Evolutionary conservation across 1,140 invertebrate species (phyloP), one percentile per base, ranked within the genome.

Genomic region (Aphis gossypii): DNA sequence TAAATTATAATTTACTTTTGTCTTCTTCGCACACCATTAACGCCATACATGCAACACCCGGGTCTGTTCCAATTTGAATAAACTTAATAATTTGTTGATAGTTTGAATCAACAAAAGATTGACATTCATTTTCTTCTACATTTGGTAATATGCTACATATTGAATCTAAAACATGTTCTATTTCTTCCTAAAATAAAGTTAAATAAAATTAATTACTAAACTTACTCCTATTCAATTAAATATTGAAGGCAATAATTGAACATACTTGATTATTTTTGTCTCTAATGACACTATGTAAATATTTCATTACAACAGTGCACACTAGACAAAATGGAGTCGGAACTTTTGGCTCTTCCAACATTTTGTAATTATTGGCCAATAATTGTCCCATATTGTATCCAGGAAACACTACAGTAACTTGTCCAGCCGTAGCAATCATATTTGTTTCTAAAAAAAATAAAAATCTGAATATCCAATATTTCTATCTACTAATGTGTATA

Each of bases 291-390:
- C 7, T 3, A 86, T 93, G 56, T 35, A 93, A 38, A 86, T 93
- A 93, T 84, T 93, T 93, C 92, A 93, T 93, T 56, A 93, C n/a
- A 54, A 84, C 82, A 8, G 82, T 56, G 56, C 92, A 93, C 8
- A 93, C 23, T 20, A 93, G 0, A 60, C 92, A 93, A 30, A 93
- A 84, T 20, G 92, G 92, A 9, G 92, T 93, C 41, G 82, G 92
- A 4, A 93, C 23, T 83, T 93, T 86, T 30, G 92, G 48, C n/a
- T 86, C 35, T 38, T 54, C 82, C 30, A 83, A 83, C 92, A 86
- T 93, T 54, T 93, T 83, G 23, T 93, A 86, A 93, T 93, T 84
- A 35, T 93, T 93, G 2, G 48, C 82, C 11, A 93, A 30, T 38
- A 93, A 54, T 86, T 93, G 82, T 56, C 82, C 92, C 30, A 93